Evolutionary conservation across 53 echinoderm and acorn worm species (phyloP).

Genomic region (Antedon mediterranea): DNA sequence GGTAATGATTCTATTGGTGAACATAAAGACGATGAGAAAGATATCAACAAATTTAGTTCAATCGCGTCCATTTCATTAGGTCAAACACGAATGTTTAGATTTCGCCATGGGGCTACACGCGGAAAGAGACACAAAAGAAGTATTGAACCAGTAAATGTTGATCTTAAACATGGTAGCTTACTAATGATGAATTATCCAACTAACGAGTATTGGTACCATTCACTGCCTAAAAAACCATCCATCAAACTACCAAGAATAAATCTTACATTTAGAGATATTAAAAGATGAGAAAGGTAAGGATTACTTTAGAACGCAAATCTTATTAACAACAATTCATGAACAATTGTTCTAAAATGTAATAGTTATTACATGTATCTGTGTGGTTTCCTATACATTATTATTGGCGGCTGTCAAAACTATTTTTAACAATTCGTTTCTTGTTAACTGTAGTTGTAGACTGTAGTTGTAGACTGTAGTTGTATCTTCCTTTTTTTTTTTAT

Average conservation of each 20-base stretch:
- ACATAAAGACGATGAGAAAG: slow-evolving; percentile 88
- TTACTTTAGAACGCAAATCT: no score
- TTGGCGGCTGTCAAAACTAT: no score
- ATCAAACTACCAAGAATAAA: slow-evolving; percentile 31
- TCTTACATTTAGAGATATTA: slow-evolving; percentile 75
- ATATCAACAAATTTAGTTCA: slow-evolving; percentile 46
- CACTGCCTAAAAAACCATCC: slow-evolving; percentile 45
- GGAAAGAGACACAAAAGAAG: slow-evolving; percentile 31
- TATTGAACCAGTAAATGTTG: slow-evolving; percentile 47
- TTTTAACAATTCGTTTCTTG: no score
- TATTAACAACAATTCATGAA: no score
- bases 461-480: no score
- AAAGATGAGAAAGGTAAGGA: not conserved
- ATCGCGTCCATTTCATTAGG: slow-evolving; percentile 85
- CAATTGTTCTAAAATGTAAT: no score
- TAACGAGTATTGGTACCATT: slow-evolving; percentile 80
- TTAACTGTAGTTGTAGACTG: no score
- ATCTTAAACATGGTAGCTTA: slow-evolving; percentile 62
- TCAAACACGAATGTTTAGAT: slow-evolving; percentile 56
- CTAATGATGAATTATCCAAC: slow-evolving; percentile 92
- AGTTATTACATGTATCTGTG: no score
- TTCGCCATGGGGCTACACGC: slow-evolving; percentile 60
- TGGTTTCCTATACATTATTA: no score
- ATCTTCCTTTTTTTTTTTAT: no score
- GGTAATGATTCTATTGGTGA: slow-evolving; percentile 81